phyloP scores from a whole-genome alignment of 2,797 vertebrate genomes.

The Octomys mimax region DNA sequence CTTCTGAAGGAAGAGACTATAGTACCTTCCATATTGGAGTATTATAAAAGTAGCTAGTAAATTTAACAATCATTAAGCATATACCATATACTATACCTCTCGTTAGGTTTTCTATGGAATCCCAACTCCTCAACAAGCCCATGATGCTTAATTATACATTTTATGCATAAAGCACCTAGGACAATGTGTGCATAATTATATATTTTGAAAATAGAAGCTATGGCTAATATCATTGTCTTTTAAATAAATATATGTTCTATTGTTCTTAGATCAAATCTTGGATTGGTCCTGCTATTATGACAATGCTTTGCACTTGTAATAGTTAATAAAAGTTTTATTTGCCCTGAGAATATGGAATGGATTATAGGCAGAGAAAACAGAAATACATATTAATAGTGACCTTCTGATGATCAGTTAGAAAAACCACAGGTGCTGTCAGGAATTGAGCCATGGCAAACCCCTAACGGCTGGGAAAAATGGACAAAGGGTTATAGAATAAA shows the following conservation, averaged over 20 bases:
- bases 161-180: not conserved
- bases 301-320: not conserved
- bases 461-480: not conserved
- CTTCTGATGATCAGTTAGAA: not conserved
- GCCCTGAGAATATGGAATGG: not conserved
- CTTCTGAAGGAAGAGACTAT: not conserved
- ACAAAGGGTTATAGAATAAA: not conserved
- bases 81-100: not conserved
- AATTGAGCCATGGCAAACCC: not conserved
- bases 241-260: not conserved
- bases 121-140: not conserved
- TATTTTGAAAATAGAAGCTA: not conserved
- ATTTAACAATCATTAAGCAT: not conserved
- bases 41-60: not conserved
- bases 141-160: not conserved
- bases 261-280: constrained; percentile 12
- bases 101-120: not conserved
- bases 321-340: not conserved
- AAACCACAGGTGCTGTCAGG: not conserved
- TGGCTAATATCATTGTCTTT: not conserved
- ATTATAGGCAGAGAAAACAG: not conserved
- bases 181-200: not conserved
- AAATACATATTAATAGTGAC: not conserved
- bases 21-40: not conserved
- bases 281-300: not conserved